Conservation (phyloP, 2,113 vertebrate species). For the Embiotoca jacksoni region DNA sequence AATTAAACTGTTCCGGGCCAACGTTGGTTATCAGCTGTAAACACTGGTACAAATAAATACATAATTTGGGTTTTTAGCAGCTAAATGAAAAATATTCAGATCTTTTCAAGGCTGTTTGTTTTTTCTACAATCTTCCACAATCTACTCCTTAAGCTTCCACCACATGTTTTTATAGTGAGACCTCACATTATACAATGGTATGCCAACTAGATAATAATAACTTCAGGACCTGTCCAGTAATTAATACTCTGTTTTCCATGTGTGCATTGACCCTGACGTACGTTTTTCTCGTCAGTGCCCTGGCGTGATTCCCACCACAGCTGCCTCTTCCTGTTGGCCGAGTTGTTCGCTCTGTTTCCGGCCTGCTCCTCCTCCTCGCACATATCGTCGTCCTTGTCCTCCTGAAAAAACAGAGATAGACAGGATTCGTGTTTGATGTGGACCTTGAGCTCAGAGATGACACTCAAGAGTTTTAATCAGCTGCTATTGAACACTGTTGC, state of each 20-base stretch:
- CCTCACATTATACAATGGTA: too few species aligned
- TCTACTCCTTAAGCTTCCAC: too few species aligned
- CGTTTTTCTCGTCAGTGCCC: constrained; percentile 94
- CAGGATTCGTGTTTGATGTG: neutral
- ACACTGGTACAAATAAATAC: too few species aligned
- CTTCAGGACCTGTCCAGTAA: constrained; percentile 12
- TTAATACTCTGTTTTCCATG: neutral
- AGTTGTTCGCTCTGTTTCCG: constrained; percentile 81
- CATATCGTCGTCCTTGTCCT: constrained; percentile 79
- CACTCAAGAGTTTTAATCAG: constrained; percentile 7
- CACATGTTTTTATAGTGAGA: neutral
- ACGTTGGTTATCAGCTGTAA: too few species aligned
- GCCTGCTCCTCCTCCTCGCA: constrained; percentile 85
- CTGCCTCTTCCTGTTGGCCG: constrained; percentile 88
- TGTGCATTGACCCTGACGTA: constrained; percentile 69
- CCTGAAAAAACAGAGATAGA: constrained; percentile 73
- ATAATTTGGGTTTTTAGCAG: too few species aligned
- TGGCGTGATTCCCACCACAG: constrained; percentile 92
- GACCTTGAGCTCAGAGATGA: constrained; percentile 6
- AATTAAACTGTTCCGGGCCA: too few species aligned
- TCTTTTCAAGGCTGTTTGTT: constrained; percentile 1
- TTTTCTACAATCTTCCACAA: too few species aligned
- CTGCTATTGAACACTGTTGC: neutral
- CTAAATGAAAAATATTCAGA: neutral
- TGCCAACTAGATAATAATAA: neutral